Conservation (phyloP, 2,113 vertebrate species). For the Meles meles region DNA sequence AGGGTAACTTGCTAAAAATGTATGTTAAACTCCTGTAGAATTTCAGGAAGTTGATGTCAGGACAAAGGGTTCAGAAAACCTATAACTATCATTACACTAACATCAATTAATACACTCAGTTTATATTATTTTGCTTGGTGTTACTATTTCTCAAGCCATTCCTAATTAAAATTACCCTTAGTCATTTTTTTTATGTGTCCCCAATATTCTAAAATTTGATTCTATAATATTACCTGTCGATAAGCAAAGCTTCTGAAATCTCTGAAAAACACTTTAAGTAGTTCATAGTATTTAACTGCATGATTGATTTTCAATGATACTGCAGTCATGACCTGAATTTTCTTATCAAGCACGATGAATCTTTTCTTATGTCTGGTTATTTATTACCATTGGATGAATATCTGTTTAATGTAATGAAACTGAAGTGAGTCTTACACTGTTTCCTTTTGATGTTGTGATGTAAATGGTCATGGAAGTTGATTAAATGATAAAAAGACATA, state of each 20-base stretch:
- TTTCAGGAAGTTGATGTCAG: background rate
- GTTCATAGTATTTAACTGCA: conserved; percentile 5
- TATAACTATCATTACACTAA: background rate
- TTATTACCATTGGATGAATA: conserved; percentile 40
- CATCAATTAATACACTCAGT: background rate
- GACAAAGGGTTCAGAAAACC: background rate
- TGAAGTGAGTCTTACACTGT: background rate
- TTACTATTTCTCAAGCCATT: background rate
- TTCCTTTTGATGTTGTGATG: background rate
- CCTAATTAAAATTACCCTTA: background rate
- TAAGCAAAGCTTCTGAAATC: background rate
- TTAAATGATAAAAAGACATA: background rate
- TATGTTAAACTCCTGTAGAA: background rate
- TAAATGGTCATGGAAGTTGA: background rate
- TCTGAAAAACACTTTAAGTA: background rate
- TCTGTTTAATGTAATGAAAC: background rate
- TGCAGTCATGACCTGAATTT: conserved; percentile 35
- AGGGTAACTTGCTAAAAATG: background rate
- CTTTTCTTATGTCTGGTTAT: conserved; percentile 27
- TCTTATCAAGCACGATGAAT: background rate
- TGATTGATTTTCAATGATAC: conserved; percentile 3
- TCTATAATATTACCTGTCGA: background rate
- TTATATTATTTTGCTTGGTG: background rate
- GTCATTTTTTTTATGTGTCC: background rate
- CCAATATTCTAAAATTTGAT: background rate